These are phyloP conservation scores for Dinocampus coccinellae DNA, from an alignment of 2,888 invertebrate species.

Conservation along the genomic window DNA sequence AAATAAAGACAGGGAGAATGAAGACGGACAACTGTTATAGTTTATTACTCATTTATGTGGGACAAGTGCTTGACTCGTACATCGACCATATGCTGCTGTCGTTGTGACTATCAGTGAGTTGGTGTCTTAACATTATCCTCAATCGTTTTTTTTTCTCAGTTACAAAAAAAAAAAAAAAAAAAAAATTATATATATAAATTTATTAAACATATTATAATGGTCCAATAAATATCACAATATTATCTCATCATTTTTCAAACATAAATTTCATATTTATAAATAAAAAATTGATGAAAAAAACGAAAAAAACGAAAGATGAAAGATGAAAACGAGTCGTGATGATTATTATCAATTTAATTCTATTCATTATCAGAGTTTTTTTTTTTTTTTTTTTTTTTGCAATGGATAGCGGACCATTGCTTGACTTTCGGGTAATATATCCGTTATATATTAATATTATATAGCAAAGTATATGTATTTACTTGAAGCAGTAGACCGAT, in stretches of 20 bases:
- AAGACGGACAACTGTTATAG: background rate
- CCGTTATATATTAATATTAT: background rate
- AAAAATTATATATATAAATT: background rate
- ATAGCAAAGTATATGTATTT: background rate
- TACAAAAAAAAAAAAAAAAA: background rate
- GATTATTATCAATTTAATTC: no score
- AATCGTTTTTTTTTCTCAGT: background rate
- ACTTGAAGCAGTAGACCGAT: background rate
- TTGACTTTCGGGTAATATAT: background rate
- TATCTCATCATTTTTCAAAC: background rate
- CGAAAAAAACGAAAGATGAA: no score
- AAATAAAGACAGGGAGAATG: no score
- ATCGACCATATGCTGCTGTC: constrained; percentile 46
- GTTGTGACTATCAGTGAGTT: constrained; percentile 2
- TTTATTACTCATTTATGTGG: constrained; percentile 53
- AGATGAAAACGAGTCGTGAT: background rate
- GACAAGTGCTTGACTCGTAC: constrained; percentile 43
- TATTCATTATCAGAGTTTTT: no score
- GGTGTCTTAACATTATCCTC: background rate
- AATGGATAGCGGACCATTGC: background rate
- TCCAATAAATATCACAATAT: background rate
- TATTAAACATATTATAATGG: constrained; percentile 22
- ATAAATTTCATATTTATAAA: background rate
- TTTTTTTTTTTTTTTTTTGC: no score
- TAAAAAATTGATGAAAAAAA: no score